Base-by-base conservation (phyloP, 2,113 vertebrate genomes). In the Lathamus discolor region DNA sequence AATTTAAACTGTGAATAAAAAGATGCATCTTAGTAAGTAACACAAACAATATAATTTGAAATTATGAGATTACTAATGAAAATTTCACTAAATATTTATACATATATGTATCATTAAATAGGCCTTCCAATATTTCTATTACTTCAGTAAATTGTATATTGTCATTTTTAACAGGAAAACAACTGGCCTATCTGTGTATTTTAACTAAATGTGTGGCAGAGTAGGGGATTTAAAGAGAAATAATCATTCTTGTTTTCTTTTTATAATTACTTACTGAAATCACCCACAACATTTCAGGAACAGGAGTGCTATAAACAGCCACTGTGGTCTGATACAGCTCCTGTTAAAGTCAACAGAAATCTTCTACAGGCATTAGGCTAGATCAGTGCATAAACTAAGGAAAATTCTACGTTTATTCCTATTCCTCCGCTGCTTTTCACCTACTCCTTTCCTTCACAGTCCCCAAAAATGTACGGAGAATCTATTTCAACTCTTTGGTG, bases 391-490 rank as follows among this genome's bases (percentile, higher is more conserved):
- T 11, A 7, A 67, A 62, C 22, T 7, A 15, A 48, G 82, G 44
- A 1, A 1, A 0, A 5, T 8, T 16, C 12, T 23, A 13, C 4
- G 5, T 44, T 55, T 43, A 51, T n/a, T 88, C 24, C 3, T 43
- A 8, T 7, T 82, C 41, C 7, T 59, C 31, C 82, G 5, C 27
- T 70, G 25, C 17, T 76, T 93, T 69, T 69, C 41, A 37, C 10
- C 12, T 20, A 7, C 15, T 77, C 13, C 15, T 49, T 77, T 86
- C 28, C 18, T 91, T 83, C 33, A 8, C 4, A 39, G 28, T 31
- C 7, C 7, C 6, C 11, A 10, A 52, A 92, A 67, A 70, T 17
- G 13, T 20, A 55, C 7, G 5, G 11, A 49, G 13, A 49, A 83
- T 33, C 15, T 33, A 23, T 49, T 39, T 57, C 11, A 83, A 57